phyloP scores from a whole-genome alignment of 2,113 vertebrate species.

The Laticauda laticaudata region DNA sequence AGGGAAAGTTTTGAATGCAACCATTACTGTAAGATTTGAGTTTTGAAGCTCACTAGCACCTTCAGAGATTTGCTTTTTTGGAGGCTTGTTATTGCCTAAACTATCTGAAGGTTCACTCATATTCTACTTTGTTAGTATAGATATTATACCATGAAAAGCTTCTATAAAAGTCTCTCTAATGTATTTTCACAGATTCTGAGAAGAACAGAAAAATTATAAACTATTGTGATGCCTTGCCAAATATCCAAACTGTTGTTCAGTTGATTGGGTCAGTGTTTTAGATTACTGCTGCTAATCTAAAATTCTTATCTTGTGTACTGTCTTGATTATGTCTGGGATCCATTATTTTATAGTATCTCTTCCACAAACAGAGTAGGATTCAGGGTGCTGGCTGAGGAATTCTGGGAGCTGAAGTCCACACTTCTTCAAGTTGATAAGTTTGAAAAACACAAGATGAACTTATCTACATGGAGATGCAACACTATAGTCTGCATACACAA shows the following conservation, averaged over 20 bases:
- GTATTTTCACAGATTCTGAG: background rate
- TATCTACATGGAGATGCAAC: background rate
- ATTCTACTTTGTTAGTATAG: background rate
- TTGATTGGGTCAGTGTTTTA: background rate
- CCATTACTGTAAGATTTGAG: background rate
- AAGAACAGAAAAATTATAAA: background rate
- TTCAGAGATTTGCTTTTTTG: background rate
- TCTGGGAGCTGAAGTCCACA: background rate
- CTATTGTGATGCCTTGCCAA: background rate
- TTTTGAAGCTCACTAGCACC: background rate
- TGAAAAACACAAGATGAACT: background rate
- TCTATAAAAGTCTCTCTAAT: background rate
- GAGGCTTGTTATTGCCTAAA: background rate
- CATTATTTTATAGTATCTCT: background rate
- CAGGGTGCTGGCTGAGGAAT: background rate
- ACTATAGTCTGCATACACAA: background rate
- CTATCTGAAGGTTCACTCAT: background rate
- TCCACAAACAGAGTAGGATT: background rate
- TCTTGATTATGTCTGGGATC: background rate
- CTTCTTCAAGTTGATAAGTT: background rate
- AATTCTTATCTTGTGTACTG: background rate
- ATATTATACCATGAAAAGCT: background rate
- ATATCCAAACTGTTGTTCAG: background rate
- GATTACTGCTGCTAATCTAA: background rate
- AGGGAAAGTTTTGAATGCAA: background rate